phyloP scores from a whole-genome alignment of 2,888 invertebrate species.

The Apantesis nais region DNA sequence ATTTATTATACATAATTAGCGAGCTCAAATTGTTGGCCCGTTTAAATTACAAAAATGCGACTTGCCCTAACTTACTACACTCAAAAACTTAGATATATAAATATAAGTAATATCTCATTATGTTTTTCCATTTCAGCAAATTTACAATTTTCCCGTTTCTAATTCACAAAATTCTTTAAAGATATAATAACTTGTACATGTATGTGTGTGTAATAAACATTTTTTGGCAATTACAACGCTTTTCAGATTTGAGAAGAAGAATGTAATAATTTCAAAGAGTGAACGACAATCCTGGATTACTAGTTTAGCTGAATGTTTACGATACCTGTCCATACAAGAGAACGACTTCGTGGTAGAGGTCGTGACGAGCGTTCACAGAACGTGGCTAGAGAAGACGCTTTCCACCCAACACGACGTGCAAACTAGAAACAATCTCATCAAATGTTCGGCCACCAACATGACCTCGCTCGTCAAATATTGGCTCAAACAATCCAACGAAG shows the following conservation, averaged over 20 bases:
- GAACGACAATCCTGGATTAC: conserved; percentile 89
- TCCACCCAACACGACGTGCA: conserved; percentile 31
- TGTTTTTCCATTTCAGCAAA: too few relatives aligned
- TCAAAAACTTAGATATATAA: background rate
- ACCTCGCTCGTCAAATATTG: conserved; percentile 64
- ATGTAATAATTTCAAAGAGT: conserved; percentile 86
- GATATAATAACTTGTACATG: background rate
- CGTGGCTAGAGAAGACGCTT: conserved; percentile 61
- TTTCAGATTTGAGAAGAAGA: conserved; percentile 86
- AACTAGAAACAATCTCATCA: conserved; percentile 53
- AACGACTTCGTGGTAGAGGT: conserved; percentile 53
- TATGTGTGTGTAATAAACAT: too few relatives aligned
- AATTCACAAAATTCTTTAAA: background rate
- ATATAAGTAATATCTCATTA: background rate
- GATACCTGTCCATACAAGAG: conserved; percentile 60
- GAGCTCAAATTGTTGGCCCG: background rate
- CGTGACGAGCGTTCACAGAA: conserved; percentile 56
- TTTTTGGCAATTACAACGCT: conserved; percentile 2
- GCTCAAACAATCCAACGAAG: conserved; percentile 61
- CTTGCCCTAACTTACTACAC: background rate
- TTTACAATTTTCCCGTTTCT: background rate
- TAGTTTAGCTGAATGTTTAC: conserved; percentile 91
- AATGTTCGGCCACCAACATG: conserved; percentile 59
- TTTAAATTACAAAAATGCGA: background rate
- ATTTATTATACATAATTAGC: background rate